A percentile compares a stretch with the other conserved stretches of the same genome.
phyloP scores from a whole-genome alignment of 2,888 invertebrate species.

The Parascotia fuliginaria region DNA sequence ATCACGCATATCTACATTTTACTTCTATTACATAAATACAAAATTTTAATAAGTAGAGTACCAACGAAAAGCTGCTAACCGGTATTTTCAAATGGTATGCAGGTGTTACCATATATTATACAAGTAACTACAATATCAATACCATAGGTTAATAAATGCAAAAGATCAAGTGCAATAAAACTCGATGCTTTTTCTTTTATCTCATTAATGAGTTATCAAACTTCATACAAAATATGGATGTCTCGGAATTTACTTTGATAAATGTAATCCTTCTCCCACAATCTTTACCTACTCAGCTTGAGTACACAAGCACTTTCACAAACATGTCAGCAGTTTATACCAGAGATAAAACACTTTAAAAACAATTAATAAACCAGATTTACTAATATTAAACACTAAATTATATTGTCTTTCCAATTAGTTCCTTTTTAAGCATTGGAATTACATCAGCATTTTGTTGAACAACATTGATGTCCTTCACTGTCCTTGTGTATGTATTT shows the following conservation, averaged over 20 bases:
- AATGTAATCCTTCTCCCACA: slow-evolving; percentile 63
- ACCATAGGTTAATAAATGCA: slow-evolving; percentile 87
- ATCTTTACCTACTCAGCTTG: slow-evolving; percentile 64
- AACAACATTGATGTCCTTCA: slow-evolving; percentile 66
- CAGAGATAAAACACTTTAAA: slow-evolving; percentile 83
- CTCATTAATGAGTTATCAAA: slow-evolving; percentile 68
- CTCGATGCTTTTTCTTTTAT: slow-evolving; percentile 69
- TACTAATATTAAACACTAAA: slow-evolving; percentile 85
- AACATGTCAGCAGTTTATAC: slow-evolving; percentile 73
- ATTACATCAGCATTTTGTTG: slow-evolving; percentile 65
- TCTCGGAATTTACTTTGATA: slow-evolving; percentile 63
- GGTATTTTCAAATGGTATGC: slow-evolving; percentile 82
- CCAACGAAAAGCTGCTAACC: slow-evolving; percentile 85
- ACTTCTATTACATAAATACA: slow-evolving; percentile 86
- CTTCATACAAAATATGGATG: slow-evolving; percentile 66
- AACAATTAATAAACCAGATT: slow-evolving; percentile 84
- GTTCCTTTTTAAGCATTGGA: slow-evolving; percentile 74
- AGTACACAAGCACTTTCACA: slow-evolving; percentile 71
- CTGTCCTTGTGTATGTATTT: slow-evolving; percentile 68
- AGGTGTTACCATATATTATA: slow-evolving; percentile 84
- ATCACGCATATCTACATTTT: slow-evolving; percentile 86
- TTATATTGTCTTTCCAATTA: slow-evolving; percentile 85
- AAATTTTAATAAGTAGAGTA: slow-evolving; percentile 81
- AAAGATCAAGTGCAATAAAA: slow-evolving; percentile 86
- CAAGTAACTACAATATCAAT: slow-evolving; percentile 86